These are phyloP conservation scores for Volucella inflata DNA, from an alignment of 2,888 invertebrate species.

Conservation along the genomic window DNA sequence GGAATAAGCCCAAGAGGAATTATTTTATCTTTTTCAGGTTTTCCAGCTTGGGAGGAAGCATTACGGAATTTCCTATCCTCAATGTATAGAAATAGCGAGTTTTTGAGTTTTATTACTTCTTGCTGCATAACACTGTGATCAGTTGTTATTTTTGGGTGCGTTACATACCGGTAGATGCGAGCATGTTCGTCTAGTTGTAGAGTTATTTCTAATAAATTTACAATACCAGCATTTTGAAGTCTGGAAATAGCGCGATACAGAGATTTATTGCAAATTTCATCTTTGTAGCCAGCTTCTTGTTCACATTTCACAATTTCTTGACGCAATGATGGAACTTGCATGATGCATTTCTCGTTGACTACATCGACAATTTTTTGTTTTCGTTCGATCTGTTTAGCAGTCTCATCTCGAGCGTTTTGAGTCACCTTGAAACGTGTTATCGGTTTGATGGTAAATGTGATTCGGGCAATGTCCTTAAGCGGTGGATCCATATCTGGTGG, in stretches of 20 bases:
- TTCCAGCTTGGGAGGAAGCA: not conserved
- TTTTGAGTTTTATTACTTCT: conserved; percentile 80
- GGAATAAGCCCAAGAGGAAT: conserved; percentile 43
- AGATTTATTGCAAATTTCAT: conserved; percentile 86
- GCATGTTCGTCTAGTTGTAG: conserved; percentile 78
- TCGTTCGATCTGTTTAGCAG: conserved; percentile 83
- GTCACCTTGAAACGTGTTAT: conserved; percentile 28
- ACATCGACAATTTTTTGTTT: conserved; percentile 87
- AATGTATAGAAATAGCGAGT: conserved; percentile 76
- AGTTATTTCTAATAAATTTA: conserved; percentile 80
- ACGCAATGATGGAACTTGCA: conserved; percentile 85
- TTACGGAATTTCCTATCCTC: conserved; percentile 78
- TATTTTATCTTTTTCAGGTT: not conserved
- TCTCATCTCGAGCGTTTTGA: conserved; percentile 67
- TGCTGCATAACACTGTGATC: conserved; percentile 78
- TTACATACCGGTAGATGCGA: conserved; percentile 79
- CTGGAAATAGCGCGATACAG: conserved; percentile 86
- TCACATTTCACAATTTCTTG: conserved; percentile 85
- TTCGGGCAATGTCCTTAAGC: conserved; percentile 77
- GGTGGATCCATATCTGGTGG: conserved; percentile 75
- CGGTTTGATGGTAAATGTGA: conserved; percentile 76
- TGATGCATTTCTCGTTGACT: conserved; percentile 86
- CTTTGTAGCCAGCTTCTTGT: conserved; percentile 85
- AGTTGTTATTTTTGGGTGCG: conserved; percentile 80
- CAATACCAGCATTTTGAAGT: conserved; percentile 83